A percentile compares a stretch with the other conserved stretches of the same genome.
Evolutionary conservation across 1,140 invertebrate genomes (phyloP).

Genomic region (Aplysia californica): DNA sequence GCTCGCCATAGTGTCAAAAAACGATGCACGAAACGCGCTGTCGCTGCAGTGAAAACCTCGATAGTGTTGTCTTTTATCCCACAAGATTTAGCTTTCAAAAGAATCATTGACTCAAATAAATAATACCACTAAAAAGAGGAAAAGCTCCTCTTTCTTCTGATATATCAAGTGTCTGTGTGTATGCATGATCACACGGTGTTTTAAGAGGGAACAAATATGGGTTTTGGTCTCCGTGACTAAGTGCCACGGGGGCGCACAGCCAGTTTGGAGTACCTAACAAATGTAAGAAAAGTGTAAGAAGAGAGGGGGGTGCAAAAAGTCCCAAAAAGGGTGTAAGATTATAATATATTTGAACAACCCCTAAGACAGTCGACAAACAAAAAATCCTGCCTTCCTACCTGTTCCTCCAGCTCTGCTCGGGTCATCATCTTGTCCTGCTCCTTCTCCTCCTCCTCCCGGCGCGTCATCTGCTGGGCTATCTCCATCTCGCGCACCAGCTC

Average conservation of each 20-base stretch:
- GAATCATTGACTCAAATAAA: too few relatives aligned
- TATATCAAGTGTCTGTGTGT: too few relatives aligned
- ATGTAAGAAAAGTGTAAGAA: neutral
- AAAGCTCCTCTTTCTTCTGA: too few relatives aligned
- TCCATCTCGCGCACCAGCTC: slow-evolving; percentile 65
- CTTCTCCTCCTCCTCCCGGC: slow-evolving; percentile 53
- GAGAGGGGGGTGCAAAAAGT: too few relatives aligned
- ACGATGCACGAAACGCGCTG: too few relatives aligned
- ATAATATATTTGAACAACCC: neutral
- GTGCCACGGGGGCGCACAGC: neutral
- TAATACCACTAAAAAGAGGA: too few relatives aligned
- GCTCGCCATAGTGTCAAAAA: too few relatives aligned
- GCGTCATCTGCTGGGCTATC: slow-evolving; percentile 62
- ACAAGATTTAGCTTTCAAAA: too few relatives aligned
- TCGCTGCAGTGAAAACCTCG: too few relatives aligned
- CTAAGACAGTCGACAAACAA: neutral
- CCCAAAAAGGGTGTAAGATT: neutral
- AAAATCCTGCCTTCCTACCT: slow-evolving; percentile 42
- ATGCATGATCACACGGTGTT: too few relatives aligned
- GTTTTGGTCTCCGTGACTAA: neutral
- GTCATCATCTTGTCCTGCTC: slow-evolving; percentile 50
- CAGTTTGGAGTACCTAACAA: neutral
- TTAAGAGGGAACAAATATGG: too few relatives aligned
- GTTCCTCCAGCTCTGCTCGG: slow-evolving; percentile 59
- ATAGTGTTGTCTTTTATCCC: too few relatives aligned